phyloP scores from a whole-genome alignment of 2,888 invertebrate genomes.

The Mythimna ferrago region DNA sequence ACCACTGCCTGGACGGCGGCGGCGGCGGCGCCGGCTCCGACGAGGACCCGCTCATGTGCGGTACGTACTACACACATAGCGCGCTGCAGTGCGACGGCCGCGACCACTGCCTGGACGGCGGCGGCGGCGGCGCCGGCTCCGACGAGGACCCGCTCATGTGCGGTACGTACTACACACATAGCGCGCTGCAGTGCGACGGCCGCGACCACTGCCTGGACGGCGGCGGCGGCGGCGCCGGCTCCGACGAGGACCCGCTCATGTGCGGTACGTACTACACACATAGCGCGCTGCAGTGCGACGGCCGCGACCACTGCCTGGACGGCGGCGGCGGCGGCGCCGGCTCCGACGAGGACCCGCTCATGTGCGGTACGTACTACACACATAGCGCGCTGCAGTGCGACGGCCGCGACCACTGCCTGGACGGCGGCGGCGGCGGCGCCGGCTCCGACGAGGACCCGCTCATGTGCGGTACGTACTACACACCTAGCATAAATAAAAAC shows the following conservation, averaged over 20 bases:
- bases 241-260: slow-evolving; percentile 85
- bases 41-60: background rate
- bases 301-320: slow-evolving; percentile 91
- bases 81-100: slow-evolving; percentile 93
- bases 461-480: slow-evolving; percentile 4
- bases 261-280: slow-evolving; percentile 6
- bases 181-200: slow-evolving; percentile 91
- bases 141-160: slow-evolving; percentile 82
- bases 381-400: slow-evolving; percentile 89
- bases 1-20: too few species aligned
- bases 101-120: slow-evolving; percentile 90
- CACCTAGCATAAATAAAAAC: too few species aligned
- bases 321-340: slow-evolving; percentile 87
- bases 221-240: slow-evolving; percentile 88
- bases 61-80: slow-evolving; percentile 83
- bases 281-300: slow-evolving; percentile 91
- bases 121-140: slow-evolving; percentile 89
- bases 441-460: slow-evolving; percentile 88
- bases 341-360: slow-evolving; percentile 86
- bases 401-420: slow-evolving; percentile 92
- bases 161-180: slow-evolving; percentile 3
- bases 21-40: background rate
- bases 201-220: slow-evolving; percentile 90
- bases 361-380: slow-evolving; percentile 8
- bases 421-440: slow-evolving; percentile 84